Conservation (phyloP, 2,113 vertebrate species). For the Macquaria australasica region DNA sequence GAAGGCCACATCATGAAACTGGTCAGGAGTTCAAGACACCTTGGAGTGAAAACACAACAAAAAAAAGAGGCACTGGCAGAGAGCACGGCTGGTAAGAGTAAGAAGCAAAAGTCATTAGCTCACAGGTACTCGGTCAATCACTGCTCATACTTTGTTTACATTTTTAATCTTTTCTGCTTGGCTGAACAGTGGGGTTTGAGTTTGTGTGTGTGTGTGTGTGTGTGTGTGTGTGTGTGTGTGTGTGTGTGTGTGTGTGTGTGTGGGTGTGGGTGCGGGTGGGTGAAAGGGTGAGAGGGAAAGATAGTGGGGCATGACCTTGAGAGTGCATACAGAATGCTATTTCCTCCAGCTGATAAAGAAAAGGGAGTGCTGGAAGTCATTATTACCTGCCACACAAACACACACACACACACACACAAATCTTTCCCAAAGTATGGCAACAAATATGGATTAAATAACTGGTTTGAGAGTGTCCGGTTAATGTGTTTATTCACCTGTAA, state of each 20-base stretch:
- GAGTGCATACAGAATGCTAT: constrained; percentile 10
- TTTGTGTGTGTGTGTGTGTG: constrained; percentile 1
- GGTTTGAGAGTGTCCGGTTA: neutral
- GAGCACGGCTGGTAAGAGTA: neutral
- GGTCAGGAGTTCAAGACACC: neutral
- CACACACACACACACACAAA: neutral
- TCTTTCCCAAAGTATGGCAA: neutral
- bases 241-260: constrained; percentile 3
- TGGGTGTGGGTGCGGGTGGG: constrained; percentile 22
- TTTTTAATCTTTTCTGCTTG: constrained; percentile 41
- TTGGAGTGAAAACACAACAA: constrained; percentile 8
- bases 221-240: constrained; percentile 15
- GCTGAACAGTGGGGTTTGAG: neutral
- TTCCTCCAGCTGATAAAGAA: constrained; percentile 31
- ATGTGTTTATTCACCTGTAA: constrained; percentile 2
- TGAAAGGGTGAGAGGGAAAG: neutral
- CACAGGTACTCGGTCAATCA: neutral
- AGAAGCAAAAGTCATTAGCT: constrained; percentile 18
- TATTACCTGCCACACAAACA: neutral
- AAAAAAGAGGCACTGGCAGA: neutral
- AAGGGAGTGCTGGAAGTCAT: constrained; percentile 15
- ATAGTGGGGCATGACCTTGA: constrained; percentile 48
- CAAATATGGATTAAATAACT: neutral
- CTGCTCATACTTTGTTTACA: constrained; percentile 32
- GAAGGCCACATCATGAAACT: constrained; percentile 4